Evolutionary conservation across 2,888 invertebrate genomes (phyloP).

Genomic region (Itoplectis maculator): DNA sequence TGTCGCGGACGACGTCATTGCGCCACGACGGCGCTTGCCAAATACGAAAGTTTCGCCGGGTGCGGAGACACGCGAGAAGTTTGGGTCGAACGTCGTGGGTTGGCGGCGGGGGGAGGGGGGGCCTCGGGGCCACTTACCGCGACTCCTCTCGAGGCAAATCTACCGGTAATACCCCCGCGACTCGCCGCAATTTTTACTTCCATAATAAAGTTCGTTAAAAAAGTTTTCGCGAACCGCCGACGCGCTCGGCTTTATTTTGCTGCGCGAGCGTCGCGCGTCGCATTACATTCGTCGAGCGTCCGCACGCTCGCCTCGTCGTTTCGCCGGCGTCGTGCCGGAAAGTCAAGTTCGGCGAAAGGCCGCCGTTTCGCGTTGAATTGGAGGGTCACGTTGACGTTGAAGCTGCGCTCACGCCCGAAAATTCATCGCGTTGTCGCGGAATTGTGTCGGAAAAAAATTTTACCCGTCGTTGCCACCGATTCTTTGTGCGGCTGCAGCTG

Average conservation of each 20-base stretch:
- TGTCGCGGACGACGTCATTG: constrained; percentile 42
- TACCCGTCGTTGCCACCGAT: neutral
- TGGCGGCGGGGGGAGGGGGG: constrained; percentile 48
- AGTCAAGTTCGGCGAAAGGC: constrained; percentile 39
- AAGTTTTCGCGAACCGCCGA: constrained; percentile 45
- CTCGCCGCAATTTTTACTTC: constrained; percentile 54
- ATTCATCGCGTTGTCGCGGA: constrained; percentile 11
- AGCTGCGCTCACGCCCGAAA: constrained; percentile 8
- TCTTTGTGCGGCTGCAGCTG: neutral
- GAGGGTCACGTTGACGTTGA: constrained; percentile 16
- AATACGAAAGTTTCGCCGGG: constrained; percentile 63
- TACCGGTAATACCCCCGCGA: constrained; percentile 58
- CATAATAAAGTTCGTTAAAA: constrained; percentile 66
- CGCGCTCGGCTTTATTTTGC: neutral
- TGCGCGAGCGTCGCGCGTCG: constrained; percentile 17
- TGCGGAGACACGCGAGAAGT: constrained; percentile 46
- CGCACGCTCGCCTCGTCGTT: neutral
- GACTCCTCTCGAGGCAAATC: constrained; percentile 56
- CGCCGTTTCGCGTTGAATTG: constrained; percentile 13
- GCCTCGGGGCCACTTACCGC: constrained; percentile 59
- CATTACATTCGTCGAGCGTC: constrained; percentile 39
- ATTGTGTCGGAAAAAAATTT: constrained; percentile 24
- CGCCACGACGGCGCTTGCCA: constrained; percentile 54
- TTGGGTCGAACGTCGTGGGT: too few relatives aligned
- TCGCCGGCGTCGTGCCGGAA: constrained; percentile 31